Evolutionary conservation across 2,888 invertebrate genomes (phyloP).

Genomic region (Coelopa pilipes): DNA sequence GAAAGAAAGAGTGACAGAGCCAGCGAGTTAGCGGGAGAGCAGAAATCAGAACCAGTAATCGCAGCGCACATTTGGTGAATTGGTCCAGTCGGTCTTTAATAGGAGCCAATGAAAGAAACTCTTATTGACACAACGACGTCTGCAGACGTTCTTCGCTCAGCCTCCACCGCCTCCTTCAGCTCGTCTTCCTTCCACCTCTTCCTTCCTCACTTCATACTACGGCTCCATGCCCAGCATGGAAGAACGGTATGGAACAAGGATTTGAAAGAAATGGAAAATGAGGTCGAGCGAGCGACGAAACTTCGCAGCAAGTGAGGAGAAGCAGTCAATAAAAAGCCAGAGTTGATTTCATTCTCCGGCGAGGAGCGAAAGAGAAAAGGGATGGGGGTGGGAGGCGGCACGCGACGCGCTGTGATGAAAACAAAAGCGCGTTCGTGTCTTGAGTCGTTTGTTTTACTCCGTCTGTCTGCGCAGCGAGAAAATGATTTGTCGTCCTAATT

Average conservation of each 20-base stretch:
- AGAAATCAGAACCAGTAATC: no score
- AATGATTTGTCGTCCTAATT: no score
- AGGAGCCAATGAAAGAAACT: slow-evolving; percentile 46
- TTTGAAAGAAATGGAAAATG: slow-evolving; percentile 27
- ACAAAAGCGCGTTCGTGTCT: slow-evolving; percentile 2
- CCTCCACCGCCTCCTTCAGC: background rate
- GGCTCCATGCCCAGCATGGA: background rate
- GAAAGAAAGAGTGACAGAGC: no score
- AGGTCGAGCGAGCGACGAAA: slow-evolving; percentile 11
- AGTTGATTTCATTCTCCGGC: background rate
- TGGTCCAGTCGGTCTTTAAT: slow-evolving; percentile 54
- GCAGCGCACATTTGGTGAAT: slow-evolving; percentile 52
- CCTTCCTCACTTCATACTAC: no score
- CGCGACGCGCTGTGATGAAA: no score
- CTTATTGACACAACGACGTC: slow-evolving; percentile 37
- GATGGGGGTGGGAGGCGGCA: no score
- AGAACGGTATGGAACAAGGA: background rate
- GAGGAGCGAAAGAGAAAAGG: background rate
- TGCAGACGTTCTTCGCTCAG: no score
- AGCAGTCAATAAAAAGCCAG: background rate
- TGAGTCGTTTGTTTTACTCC: slow-evolving; percentile 18
- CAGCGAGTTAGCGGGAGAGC: no score
- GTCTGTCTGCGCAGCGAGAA: no score
- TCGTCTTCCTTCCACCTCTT: no score
- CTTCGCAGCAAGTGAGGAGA: background rate